Base-by-base conservation (phyloP, 2,888 invertebrate genomes). In the Geophilus truncorum region DNA sequence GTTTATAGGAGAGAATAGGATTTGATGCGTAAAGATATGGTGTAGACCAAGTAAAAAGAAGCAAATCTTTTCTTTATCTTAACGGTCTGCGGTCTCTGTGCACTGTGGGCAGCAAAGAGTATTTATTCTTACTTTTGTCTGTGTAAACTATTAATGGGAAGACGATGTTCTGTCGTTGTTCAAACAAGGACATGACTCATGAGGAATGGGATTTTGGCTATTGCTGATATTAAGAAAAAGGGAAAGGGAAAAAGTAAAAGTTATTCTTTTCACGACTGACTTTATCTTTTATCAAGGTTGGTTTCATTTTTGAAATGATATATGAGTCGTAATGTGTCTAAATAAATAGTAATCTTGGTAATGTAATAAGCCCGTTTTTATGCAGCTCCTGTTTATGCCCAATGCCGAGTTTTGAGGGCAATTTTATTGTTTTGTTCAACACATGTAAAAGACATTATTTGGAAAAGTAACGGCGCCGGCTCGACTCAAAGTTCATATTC, bases 141-240 rank as follows among this genome's bases (percentile, higher is more conserved):
- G 62, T 62, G 25, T 23, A 62, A 62, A 62, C 62, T 62, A 25
- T 62, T 62, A 62, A 62, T 62, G 62, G 62, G 25, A 62, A 62
- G 62, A 62, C 62, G 62, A 62, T 62, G 62, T 62, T 62, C 62
- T 62, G 62, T 62, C 62, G 23, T 62, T 62, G 62, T 62, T 62
- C 62, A 62, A 62, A 62, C 62, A 62, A 62, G 62, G 25, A 25
- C 23, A 62, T 25, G 62, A 62, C 62, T 62, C 23, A 62, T 25
- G 62, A 62, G 62, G 25, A 62, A 62, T 62, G 62, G 62, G n/a
- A 3, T 0, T 62, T 62, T 62, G 62, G 62, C 62, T 62, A n/a
- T n/a, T 25, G 62, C 62, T 15, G 62, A 62, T 62, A n/a, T 45
- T 45, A n/a, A 45, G 18, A 45, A n/a, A 15, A 45, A 45, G 12